These are phyloP conservation scores for Eulacestoma nigropectus DNA, from an alignment of 2,113 vertebrate species.

Conservation along the genomic window DNA sequence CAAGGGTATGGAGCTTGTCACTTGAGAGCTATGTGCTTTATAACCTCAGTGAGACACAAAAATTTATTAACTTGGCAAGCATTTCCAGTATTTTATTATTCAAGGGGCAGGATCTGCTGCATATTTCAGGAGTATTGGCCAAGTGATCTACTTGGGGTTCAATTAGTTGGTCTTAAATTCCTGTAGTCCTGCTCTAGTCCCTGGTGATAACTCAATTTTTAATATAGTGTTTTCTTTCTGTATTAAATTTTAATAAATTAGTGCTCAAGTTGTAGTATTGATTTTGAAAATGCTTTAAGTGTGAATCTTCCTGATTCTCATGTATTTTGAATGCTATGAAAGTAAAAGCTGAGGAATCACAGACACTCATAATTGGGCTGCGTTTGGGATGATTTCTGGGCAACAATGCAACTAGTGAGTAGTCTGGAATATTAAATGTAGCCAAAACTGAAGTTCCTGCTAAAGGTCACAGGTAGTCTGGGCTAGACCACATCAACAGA, in stretches of 20 bases:
- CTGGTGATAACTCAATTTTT: constrained; percentile 34
- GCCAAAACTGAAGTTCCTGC: background rate
- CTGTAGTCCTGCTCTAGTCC: background rate
- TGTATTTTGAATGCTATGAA: background rate
- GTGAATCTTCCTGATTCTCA: background rate
- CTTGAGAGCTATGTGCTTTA: background rate
- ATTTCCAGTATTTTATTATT: background rate
- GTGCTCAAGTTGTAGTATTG: constrained; percentile 10
- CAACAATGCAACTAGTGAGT: background rate
- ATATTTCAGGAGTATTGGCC: background rate
- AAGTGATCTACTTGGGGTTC: background rate
- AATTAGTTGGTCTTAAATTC: constrained; percentile 34
- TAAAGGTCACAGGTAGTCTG: background rate
- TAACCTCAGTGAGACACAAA: background rate
- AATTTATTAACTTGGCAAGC: background rate
- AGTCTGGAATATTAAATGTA: background rate
- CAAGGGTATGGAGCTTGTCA: background rate
- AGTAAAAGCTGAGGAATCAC: background rate
- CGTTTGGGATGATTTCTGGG: background rate
- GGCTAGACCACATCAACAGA: background rate
- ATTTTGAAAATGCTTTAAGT: constrained; percentile 21
- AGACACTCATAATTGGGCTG: background rate
- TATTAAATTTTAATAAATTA: constrained; percentile 63
- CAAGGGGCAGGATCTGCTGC: background rate
- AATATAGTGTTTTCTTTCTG: constrained; percentile 51